Evolutionary conservation across 2,797 vertebrate species (phyloP), one percentile per base, ranked within the genome.

Genomic region (Apogon hyalosoma): DNA sequence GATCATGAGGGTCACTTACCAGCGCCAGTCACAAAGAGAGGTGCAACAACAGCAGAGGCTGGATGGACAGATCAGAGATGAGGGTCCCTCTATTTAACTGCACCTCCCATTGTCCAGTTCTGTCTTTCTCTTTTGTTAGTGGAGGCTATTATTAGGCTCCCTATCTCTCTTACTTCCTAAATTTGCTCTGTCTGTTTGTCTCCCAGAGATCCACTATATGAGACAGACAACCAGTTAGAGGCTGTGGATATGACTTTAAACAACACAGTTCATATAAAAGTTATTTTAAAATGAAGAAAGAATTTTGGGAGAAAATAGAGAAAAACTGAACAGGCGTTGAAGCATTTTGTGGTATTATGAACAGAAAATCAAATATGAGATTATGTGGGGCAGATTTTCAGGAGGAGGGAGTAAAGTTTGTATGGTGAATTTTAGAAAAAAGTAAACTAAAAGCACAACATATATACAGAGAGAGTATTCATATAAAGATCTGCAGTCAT

Each of bases 101-200:
- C 72, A 75, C 84, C 89, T 59, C 83, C 77, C 79, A 80, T 84
- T 84, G 79, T 86, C 73, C 55, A 42, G 0, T 75, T 66, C 69
- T 19, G 72, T 75, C 61, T 67, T 63, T 81, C 82, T 76, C 81
- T 74, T 83, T 77, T 87, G 78, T 80, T 68, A 83, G 78, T 89
- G 85, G 80, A 84, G 73, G 84, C 75, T 91, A 91, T 88, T 87
- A 70, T 89, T 91, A 90, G 88, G 46, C 55, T 50, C 40, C 66
- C 77, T 63, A 73, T 88, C 73, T 74, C 73, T 61, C 76, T 72
- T 41, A 21, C 55, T 51, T 33, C 19, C 43, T 73, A 75, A 77
- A 84, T 72, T 69, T 39, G 6, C 77, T 68, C 47, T 67, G 38
- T 61, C 57, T 62, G 70, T 84, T 69, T 77, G 69, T 84, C 76